Evolutionary conservation across 2,888 invertebrate species (phyloP).

Genomic region (Campaea margaritaria): DNA sequence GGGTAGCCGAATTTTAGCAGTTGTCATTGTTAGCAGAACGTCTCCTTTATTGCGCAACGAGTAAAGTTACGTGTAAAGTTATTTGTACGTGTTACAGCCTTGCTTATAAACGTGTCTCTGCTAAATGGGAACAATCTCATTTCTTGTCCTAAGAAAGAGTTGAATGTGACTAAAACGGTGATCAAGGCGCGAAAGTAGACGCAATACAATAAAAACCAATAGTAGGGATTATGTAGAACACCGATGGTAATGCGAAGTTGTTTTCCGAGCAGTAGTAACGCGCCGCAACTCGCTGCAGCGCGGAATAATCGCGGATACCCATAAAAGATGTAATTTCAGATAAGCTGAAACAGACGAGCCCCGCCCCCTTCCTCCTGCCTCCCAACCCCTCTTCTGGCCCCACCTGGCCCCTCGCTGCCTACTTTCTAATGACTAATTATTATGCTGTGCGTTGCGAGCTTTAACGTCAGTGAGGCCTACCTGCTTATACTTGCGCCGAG

Average conservation of each 20-base stretch:
- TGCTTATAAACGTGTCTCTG: slow-evolving; percentile 16
- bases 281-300: slow-evolving; percentile 83
- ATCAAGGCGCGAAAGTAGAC: slow-evolving; percentile 69
- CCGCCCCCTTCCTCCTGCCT: slow-evolving; percentile 67
- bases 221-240: slow-evolving; percentile 82
- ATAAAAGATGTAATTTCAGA: slow-evolving; percentile 86
- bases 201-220: slow-evolving; percentile 79
- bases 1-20: too few relatives aligned
- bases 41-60: too few relatives aligned
- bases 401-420: slow-evolving; percentile 72
- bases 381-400: slow-evolving; percentile 47
- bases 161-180: slow-evolving; percentile 58
- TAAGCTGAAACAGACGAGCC: slow-evolving; percentile 85
- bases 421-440: slow-evolving; percentile 86
- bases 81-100: background rate
- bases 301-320: slow-evolving; percentile 85
- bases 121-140: slow-evolving; percentile 27
- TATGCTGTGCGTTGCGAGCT: slow-evolving; percentile 84
- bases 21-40: too few relatives aligned
- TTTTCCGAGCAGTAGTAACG: slow-evolving; percentile 80
- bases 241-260: slow-evolving; percentile 78
- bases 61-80: too few relatives aligned
- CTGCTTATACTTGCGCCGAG: slow-evolving; percentile 62
- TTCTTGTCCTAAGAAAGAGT: slow-evolving; percentile 51
- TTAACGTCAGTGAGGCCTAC: slow-evolving; percentile 76